Evolutionary conservation across 30 jellyfish, hydroid and myxozoan genomes (phyloP).

Genomic region (Cassiopea xamachana): DNA sequence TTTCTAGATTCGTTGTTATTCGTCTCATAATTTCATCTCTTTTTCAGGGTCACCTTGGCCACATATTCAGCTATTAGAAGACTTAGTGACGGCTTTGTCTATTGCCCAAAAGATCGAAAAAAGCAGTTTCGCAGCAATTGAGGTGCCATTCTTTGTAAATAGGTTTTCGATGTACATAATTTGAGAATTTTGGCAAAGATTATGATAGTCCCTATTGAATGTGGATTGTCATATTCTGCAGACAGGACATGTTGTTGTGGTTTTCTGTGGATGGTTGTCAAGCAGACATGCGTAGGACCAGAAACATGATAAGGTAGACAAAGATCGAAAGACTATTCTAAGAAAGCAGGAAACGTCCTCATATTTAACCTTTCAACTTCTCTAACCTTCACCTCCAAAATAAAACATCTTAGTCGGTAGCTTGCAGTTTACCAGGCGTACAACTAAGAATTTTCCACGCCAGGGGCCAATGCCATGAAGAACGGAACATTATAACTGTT

Average conservation of each 20-base stretch:
- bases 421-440: too few species aligned
- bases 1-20: neutral
- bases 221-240: neutral
- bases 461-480: too few species aligned
- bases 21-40: conserved; percentile 19
- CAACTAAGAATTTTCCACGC: too few species aligned
- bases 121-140: conserved; percentile 5
- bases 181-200: neutral
- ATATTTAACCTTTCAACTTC: too few species aligned
- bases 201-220: conserved; percentile 7
- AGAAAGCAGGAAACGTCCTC: too few species aligned
- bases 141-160: conserved; percentile 47
- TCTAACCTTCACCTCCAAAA: too few species aligned
- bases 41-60: conserved; percentile 53
- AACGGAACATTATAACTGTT: too few species aligned
- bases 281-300: neutral
- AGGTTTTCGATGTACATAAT: conserved; percentile 29
- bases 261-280: neutral
- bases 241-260: conserved; percentile 4
- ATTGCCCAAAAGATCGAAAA: conserved; percentile 8
- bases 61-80: conserved; percentile 34
- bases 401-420: too few species aligned
- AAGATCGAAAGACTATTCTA: too few species aligned
- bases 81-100: conserved; percentile 7
- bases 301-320: too few species aligned